These are phyloP conservation scores for Electrona antarctica DNA, from an alignment of 2,113 vertebrate species.

Conservation along the genomic window DNA sequence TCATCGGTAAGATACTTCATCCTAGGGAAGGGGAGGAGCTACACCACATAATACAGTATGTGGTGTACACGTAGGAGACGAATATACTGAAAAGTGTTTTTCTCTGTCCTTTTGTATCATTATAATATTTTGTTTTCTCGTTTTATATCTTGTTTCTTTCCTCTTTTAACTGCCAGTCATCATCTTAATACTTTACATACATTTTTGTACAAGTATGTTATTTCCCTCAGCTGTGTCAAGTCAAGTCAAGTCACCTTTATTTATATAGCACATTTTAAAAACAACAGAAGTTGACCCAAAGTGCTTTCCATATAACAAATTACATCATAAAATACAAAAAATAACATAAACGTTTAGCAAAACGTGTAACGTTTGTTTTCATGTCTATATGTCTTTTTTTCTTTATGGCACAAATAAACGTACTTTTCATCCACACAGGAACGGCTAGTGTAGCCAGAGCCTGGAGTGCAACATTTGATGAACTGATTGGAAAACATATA, in stretches of 20 bases:
- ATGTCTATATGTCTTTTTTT: neutral
- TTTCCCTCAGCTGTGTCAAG: too few species aligned
- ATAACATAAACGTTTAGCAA: too few species aligned
- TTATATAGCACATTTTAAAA: too few species aligned
- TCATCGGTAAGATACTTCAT: conserved; percentile 85
- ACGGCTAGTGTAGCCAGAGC: conserved; percentile 95
- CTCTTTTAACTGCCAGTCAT: neutral
- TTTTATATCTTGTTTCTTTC: neutral
- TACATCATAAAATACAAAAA: too few species aligned
- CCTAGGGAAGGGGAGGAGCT: neutral
- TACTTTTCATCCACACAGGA: conserved; percentile 73
- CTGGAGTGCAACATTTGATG: conserved; percentile 94
- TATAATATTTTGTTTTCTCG: too few species aligned
- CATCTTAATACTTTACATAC: too few species aligned
- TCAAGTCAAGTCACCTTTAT: too few species aligned
- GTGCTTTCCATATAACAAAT: too few species aligned
- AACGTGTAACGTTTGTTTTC: neutral
- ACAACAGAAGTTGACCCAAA: too few species aligned
- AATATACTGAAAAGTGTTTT: too few species aligned
- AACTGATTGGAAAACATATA: conserved; percentile 88
- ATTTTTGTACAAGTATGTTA: fast-evolving
- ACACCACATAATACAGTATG: neutral
- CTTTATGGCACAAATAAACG: too few species aligned
- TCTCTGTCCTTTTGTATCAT: neutral
- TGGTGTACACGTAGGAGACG: neutral